phyloP scores from a whole-genome alignment of 2,888 invertebrate genomes.

The Melitaea athalia region DNA sequence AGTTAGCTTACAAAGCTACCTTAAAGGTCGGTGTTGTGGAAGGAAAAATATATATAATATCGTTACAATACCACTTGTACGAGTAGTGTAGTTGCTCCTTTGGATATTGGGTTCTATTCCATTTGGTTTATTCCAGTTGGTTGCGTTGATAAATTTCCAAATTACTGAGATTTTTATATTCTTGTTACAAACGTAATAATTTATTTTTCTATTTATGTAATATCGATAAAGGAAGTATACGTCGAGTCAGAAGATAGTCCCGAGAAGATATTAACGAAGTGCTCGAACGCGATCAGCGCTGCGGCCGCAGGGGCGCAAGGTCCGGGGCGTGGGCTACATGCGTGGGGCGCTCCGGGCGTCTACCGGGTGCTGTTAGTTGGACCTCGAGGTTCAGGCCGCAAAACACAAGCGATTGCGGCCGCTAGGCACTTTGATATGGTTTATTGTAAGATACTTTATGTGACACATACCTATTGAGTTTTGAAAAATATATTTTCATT shows the following conservation, averaged over 20 bases:
- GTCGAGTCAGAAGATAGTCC: constrained; percentile 52
- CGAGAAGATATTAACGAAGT: constrained; percentile 55
- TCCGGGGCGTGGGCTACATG: constrained; percentile 56
- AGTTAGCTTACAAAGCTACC: constrained; percentile 66
- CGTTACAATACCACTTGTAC: too few species aligned
- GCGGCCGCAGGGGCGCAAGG: constrained; percentile 62
- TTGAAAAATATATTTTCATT: not conserved
- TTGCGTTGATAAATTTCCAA: too few species aligned
- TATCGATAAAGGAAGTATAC: constrained; percentile 56
- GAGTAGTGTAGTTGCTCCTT: too few species aligned
- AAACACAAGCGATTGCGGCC: constrained; percentile 77
- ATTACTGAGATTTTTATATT: too few species aligned
- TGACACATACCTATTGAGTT: not conserved
- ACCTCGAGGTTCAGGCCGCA: constrained; percentile 82
- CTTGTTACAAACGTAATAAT: too few species aligned
- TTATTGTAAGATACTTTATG: constrained; percentile 47
- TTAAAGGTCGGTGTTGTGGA: constrained; percentile 53
- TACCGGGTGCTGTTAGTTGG: constrained; percentile 84
- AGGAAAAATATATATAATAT: not conserved
- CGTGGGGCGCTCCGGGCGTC: constrained; percentile 73
- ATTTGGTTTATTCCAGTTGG: too few species aligned
- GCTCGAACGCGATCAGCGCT: constrained; percentile 66
- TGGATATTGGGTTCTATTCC: too few species aligned
- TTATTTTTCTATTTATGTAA: too few species aligned
- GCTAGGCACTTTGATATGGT: constrained; percentile 80